Evolutionary conservation across 2,113 vertebrate species (phyloP).

Genomic region (Willisornis vidua): DNA sequence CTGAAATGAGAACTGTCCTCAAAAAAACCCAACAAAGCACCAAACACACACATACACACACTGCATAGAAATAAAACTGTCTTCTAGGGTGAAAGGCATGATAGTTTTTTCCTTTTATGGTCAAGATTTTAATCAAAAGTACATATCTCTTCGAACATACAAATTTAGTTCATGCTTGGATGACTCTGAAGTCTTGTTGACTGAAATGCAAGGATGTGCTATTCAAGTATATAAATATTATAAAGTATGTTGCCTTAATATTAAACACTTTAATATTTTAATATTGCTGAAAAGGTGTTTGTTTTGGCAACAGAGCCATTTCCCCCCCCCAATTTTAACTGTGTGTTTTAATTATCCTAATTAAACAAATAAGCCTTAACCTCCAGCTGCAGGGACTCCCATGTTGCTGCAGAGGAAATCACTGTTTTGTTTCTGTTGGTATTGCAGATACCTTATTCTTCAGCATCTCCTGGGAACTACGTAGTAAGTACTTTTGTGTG

Average conservation of each 20-base stretch:
- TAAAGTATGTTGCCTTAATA: neutral
- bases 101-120: neutral
- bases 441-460: slow-evolving; percentile 94
- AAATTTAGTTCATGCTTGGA: neutral
- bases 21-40: neutral
- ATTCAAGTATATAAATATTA: neutral
- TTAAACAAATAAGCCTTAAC: neutral
- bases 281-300: neutral
- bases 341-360: neutral
- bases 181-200: neutral
- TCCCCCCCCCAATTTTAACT: neutral
- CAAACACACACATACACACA: too few species aligned
- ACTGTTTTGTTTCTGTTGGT: slow-evolving; percentile 57
- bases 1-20: neutral
- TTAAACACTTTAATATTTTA: neutral
- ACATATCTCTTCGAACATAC: neutral
- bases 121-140: neutral
- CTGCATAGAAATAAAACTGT: neutral
- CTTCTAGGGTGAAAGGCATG: neutral
- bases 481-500: slow-evolving; percentile 83
- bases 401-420: neutral
- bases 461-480: slow-evolving; percentile 97
- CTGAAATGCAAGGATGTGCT: neutral
- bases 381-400: neutral
- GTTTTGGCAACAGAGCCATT: neutral